Percentiles rank a stretch among this genome's conserved stretches.
Evolutionary conservation across 2,797 vertebrate species (phyloP).

Genomic region (Toxotes lorentzi): DNA sequence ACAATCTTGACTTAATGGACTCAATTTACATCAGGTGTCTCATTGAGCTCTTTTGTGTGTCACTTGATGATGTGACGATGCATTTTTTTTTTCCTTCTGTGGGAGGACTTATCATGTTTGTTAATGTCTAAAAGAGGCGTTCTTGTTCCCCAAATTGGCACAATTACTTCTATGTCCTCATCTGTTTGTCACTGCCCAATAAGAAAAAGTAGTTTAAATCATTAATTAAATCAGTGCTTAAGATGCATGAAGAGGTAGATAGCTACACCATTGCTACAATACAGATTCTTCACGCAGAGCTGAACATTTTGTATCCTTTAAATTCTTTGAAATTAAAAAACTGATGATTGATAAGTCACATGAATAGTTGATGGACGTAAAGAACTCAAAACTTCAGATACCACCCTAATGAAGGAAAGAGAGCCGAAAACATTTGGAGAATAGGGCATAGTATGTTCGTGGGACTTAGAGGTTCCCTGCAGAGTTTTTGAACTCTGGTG

Average conservation of each 20-base stretch:
- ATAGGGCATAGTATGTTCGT: background rate
- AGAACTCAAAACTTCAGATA: background rate
- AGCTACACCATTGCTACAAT: background rate
- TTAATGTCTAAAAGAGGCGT: conserved; percentile 23
- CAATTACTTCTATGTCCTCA: conserved; percentile 13
- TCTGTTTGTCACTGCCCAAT: background rate
- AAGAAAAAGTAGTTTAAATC: background rate
- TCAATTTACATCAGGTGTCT: conserved; percentile 63
- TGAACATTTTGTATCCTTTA: background rate
- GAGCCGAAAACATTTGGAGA: background rate
- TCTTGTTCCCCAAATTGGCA: conserved; percentile 13
- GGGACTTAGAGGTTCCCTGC: background rate
- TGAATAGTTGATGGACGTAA: background rate
- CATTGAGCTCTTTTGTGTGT: conserved; percentile 57
- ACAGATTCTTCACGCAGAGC: background rate
- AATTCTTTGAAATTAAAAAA: too few relatives aligned
- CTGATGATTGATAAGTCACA: too few relatives aligned
- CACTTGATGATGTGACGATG: conserved; percentile 18
- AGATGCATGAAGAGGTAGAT: background rate
- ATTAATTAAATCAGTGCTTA: background rate
- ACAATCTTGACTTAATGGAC: conserved; percentile 60
- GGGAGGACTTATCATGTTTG: conserved; percentile 3
- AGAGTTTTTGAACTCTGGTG: background rate
- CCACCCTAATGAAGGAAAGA: background rate
- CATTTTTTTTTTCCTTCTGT: conserved; percentile 17